Conservation (phyloP, 2,888 invertebrate species). For the Periphyllus acericola region DNA sequence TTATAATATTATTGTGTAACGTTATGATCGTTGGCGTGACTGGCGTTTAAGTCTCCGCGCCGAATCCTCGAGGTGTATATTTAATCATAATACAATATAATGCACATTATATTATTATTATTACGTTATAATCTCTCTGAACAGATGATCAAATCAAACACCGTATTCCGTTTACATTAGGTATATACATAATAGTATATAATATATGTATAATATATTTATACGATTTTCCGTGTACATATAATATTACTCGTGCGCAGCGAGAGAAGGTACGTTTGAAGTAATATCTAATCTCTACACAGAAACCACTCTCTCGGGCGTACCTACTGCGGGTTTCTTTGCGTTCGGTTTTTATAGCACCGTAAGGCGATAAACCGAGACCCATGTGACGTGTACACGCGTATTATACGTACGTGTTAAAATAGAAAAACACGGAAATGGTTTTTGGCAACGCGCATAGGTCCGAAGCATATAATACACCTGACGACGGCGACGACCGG, state of each 20-base stretch:
- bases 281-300: neutral
- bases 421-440: slow-evolving; percentile 60
- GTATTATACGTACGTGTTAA: slow-evolving; percentile 56
- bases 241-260: too few species aligned
- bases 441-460: slow-evolving; percentile 54
- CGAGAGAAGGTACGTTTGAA: neutral
- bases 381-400: neutral
- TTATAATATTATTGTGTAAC: neutral
- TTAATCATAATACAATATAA: neutral
- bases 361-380: slow-evolving; percentile 33
- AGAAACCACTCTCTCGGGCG: slow-evolving; percentile 19
- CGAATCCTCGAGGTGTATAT: neutral
- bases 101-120: neutral
- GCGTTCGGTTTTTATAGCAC: slow-evolving; percentile 14
- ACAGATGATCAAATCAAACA: slow-evolving; percentile 39
- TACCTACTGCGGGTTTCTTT: slow-evolving; percentile 14
- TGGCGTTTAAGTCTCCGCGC: slow-evolving; percentile 41
- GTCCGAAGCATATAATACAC: slow-evolving; percentile 8
- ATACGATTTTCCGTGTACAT: too few species aligned
- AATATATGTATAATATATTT: neutral
- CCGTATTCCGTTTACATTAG: slow-evolving; percentile 8
- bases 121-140: slow-evolving; percentile 3
- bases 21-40: neutral
- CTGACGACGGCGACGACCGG: slow-evolving; percentile 37
- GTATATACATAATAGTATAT: neutral